These are phyloP conservation scores for Apus apus DNA, from an alignment of 2,113 vertebrate genomes.

Conservation along the genomic window DNA sequence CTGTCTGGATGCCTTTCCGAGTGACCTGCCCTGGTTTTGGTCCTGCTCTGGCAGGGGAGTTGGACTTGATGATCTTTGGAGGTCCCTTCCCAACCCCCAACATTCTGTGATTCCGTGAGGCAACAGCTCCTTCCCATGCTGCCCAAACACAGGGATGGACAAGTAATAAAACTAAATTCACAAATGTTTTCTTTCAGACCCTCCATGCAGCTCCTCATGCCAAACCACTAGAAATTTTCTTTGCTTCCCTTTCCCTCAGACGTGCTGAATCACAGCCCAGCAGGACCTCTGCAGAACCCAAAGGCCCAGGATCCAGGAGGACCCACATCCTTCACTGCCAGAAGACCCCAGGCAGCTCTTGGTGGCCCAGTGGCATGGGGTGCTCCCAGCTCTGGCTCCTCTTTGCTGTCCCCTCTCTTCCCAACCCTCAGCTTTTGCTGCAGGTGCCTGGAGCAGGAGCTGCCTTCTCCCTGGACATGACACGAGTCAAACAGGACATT, in stretches of 20 bases:
- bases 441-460: neutral
- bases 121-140: neutral
- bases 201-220: neutral
- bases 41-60: no score
- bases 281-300: neutral
- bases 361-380: accelerated
- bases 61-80: no score
- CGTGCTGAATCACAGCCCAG: neutral
- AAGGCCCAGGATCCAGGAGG: neutral
- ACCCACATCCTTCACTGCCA: neutral
- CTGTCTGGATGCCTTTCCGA: no score
- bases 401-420: accelerated
- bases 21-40: no score
- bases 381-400: neutral
- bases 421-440: neutral
- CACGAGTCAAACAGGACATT: neutral
- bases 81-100: no score
- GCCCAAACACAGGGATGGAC: neutral
- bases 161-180: neutral
- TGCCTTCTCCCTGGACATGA: neutral
- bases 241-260: neutral
- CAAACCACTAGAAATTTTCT: neutral
- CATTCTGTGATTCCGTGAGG: neutral
- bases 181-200: neutral
- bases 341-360: neutral